Evolutionary conservation across 2,113 vertebrate genomes (phyloP), one percentile per base, ranked within the genome.

Genomic region (Chionodraco myersi): DNA sequence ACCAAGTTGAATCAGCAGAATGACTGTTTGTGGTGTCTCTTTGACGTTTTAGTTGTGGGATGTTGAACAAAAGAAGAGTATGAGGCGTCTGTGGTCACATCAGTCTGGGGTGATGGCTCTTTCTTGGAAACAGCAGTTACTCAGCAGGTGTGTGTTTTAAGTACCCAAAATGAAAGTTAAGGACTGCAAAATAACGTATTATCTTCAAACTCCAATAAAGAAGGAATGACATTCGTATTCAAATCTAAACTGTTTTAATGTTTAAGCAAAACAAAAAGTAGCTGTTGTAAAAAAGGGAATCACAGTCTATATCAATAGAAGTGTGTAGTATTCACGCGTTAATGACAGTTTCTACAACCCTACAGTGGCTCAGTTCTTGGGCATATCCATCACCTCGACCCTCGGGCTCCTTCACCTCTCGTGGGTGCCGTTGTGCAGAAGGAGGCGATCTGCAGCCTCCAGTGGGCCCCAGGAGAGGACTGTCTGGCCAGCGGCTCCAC

Each of bases 51-150:
- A 96, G 95, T 49, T 96, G 72, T 96, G 95, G 95, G 95, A 96
- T 77, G 87, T 93, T 67, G 94, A 95, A 85, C 89, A 75, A 5
- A 92, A 91, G 87, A 92, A 93, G 60, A 93, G 2, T 6, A n/a
- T 94, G 76, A 93, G 92, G 83, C 90, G 74, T 81, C 87, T 95
- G 72, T 79, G 86, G 18, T 93, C 94, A 30, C 95, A 96, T 26
- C 61, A 93, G 16, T 94, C 91, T 63, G 92, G 93, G 64, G 95
- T 94, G 70, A 89, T 94, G 66, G 89, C 93, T 0, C 64, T 97
- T 83, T 96, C 94, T 77, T 96, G 95, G 95, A 96, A 95, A 77
- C 81, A 94, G 26, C 92, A 92, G 57, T 82, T 96, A 80, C 91
- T 97, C 56, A 97, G 94, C 95, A 96, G 96, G 96, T 97, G 1